Conservation (phyloP, 2,888 invertebrate genomes). For the Drosophila niveifrons region DNA sequence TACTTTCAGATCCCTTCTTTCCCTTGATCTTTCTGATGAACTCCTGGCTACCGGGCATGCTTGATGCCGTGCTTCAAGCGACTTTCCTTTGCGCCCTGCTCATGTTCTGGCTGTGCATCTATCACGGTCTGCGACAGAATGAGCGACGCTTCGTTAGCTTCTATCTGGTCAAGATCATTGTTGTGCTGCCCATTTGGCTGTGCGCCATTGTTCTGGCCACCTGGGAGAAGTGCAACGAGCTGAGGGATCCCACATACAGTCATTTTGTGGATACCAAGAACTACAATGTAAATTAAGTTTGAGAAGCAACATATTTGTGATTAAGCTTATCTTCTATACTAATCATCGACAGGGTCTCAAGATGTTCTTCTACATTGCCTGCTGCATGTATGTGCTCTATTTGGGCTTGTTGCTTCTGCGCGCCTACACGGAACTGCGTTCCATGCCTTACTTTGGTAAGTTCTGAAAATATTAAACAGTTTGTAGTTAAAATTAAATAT, state of each 20-base stretch:
- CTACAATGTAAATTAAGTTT: slow-evolving; percentile 88
- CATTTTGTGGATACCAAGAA: slow-evolving; percentile 93
- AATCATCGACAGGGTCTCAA: slow-evolving; percentile 91
- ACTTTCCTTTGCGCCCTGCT: slow-evolving; percentile 94
- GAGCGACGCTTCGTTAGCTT: slow-evolving; percentile 94
- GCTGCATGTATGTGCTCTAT: slow-evolving; percentile 94
- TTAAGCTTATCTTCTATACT: neutral
- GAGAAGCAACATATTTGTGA: too few relatives aligned
- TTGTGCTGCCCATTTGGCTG: slow-evolving; percentile 95
- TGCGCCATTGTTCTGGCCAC: slow-evolving; percentile 94
- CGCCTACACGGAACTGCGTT: slow-evolving; percentile 96
- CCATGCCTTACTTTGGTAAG: slow-evolving; percentile 99
- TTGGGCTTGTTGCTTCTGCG: slow-evolving; percentile 92
- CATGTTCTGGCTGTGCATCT: slow-evolving; percentile 97
- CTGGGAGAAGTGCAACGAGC: slow-evolving; percentile 95
- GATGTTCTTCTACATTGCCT: slow-evolving; percentile 94
- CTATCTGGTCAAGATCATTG: slow-evolving; percentile 94
- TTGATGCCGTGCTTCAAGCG: slow-evolving; percentile 96
- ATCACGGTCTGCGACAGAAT: slow-evolving; percentile 97
- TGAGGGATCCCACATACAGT: slow-evolving; percentile 96
- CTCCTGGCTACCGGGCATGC: slow-evolving; percentile 95
- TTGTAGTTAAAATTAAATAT: neutral
- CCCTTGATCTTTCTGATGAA: slow-evolving; percentile 95
- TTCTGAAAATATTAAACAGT: slow-evolving; percentile 28
- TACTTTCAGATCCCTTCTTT: slow-evolving; percentile 94